Evolutionary conservation across 1,140 invertebrate species (phyloP), one percentile per base, ranked within the genome.

Genomic region (Oryzaephilus surinamensis): DNA sequence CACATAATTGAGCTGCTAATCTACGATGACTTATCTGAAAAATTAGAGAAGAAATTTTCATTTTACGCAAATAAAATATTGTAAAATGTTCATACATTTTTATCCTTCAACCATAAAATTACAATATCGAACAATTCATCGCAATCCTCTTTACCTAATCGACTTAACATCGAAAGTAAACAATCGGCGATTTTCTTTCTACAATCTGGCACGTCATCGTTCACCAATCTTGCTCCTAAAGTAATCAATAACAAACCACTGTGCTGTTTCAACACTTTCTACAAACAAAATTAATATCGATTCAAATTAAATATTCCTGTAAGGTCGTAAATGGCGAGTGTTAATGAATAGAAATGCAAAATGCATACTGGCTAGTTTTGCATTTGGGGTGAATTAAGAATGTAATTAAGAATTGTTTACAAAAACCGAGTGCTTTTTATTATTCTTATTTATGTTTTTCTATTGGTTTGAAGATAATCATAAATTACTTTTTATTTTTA

Each of bases 241-340:
- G 81, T 75, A 0, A 91, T 52, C 49, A 90, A 83, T 28, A 92
- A 70, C 2, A 83, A 66, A 4, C 74, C 73, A 6, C 74, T 67
- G 38, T 81, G 68, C 31, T 73, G 65, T 2, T 63, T 60, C 1
- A 91, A 55, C 14, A 78, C 58, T 27, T 69, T 62, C 77, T 84
- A 46, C 54, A 48, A 52, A n/a, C 2, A 38, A 20, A 21, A 41
- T 32, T 16, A 32, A 31, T 13, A 13, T 15, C 12, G 31, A 8
- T 17, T 13, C 8, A 2, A 29, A n/a, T n/a, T n/a, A n/a, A n/a
- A n/a, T 10, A 32, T 14, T 7, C 11, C 14, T 14, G 4, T 16
- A 18, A 6, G 16, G 30, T 5, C 17, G 13, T 4, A 32, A 16
- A 32, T 32, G 3, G n/a, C n/a, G 15, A 32, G 5, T 15, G 16